These are phyloP conservation scores for Danio tinwini DNA, from an alignment of 2,797 vertebrate genomes.

Conservation along the genomic window DNA sequence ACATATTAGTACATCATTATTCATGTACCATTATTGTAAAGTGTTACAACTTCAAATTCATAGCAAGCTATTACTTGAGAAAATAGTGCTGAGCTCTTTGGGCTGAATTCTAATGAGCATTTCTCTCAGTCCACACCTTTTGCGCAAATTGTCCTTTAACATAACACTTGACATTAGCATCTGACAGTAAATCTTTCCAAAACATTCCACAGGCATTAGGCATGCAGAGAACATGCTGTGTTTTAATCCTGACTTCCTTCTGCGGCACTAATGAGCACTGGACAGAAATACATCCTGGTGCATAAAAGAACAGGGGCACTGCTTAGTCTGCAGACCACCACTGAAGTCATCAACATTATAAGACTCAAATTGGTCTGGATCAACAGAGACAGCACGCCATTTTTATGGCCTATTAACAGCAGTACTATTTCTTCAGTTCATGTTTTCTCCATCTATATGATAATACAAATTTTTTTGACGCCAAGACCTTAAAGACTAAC, in stretches of 20 bases:
- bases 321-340: constrained; percentile 13
- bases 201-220: constrained; percentile 41
- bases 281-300: constrained; percentile 45
- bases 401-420: constrained; percentile 35
- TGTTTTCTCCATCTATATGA: constrained; percentile 22
- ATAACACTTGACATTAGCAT: constrained; percentile 29
- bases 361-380: constrained; percentile 18
- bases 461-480: constrained; percentile 39
- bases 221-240: constrained; percentile 32
- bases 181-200: constrained; percentile 12
- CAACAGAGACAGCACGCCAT: constrained; percentile 5
- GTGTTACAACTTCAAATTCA: neutral
- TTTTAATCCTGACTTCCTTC: constrained; percentile 49
- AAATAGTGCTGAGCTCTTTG: neutral
- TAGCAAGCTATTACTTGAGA: neutral
- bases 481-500: neutral
- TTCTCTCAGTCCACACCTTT: neutral
- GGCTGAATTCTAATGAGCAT: neutral
- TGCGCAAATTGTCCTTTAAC: constrained; percentile 15
- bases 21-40: too few relatives aligned
- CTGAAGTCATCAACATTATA: constrained; percentile 48
- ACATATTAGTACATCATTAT: too few relatives aligned
- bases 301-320: constrained; percentile 42
- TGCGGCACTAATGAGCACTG: constrained; percentile 57
- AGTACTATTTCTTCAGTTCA: constrained; percentile 16